A percentile compares a stretch with the other conserved stretches of the same genome.
Evolutionary conservation across 1,140 invertebrate genomes (phyloP).

Genomic region (Nasonia vitripennis): DNA sequence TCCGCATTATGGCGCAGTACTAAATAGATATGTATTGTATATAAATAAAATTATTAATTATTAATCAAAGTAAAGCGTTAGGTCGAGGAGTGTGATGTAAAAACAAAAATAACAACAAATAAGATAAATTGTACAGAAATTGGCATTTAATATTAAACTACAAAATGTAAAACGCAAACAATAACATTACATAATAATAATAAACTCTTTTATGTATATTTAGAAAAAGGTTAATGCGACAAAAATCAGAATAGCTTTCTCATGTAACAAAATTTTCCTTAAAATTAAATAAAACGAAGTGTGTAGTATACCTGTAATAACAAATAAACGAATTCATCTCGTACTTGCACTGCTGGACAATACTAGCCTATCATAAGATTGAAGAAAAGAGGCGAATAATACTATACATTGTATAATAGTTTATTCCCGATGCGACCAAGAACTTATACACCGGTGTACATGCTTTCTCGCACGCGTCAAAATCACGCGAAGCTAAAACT

Average conservation of each 20-base stretch:
- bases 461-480: not conserved
- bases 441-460: not conserved
- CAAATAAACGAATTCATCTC: too few relatives aligned
- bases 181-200: conserved; percentile 26
- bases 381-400: too few relatives aligned
- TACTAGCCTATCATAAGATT: too few relatives aligned
- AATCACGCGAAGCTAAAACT: not conserved
- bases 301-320: too few relatives aligned
- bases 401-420: not conserved
- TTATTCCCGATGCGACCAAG: not conserved
- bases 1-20: too few relatives aligned
- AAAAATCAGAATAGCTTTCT: not conserved
- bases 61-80: too few relatives aligned
- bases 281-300: too few relatives aligned
- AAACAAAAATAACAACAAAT: conserved; percentile 20
- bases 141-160: conserved; percentile 31
- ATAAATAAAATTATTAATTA: too few relatives aligned
- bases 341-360: too few relatives aligned
- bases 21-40: too few relatives aligned
- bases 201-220: not conserved
- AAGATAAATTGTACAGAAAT: conserved; percentile 23
- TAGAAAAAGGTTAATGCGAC: conserved; percentile 6
- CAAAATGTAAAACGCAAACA: conserved; percentile 24
- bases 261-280: not conserved
- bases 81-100: not conserved